Percentiles rank a stretch among this genome's conserved stretches.
Conservation (phyloP, 2,888 invertebrate species). For the Diarsia mendica region DNA sequence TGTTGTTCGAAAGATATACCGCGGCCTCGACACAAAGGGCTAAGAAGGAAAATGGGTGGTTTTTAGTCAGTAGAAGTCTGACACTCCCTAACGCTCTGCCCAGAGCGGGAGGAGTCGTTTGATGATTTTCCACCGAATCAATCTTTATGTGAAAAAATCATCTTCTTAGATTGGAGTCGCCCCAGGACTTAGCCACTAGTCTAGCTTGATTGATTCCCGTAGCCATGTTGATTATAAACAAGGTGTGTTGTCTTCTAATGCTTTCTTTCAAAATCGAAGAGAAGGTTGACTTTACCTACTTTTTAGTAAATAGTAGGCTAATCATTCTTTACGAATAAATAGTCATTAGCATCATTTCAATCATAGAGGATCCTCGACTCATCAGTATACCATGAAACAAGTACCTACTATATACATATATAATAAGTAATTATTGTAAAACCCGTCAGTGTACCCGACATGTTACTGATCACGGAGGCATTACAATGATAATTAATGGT, state of each 20-base stretch:
- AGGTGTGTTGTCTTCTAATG: not conserved
- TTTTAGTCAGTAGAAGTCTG: too few relatives aligned
- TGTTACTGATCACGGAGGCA: conserved; percentile 31
- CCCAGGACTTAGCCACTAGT: not conserved
- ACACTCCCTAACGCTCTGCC: too few relatives aligned
- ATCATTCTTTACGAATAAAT: not conserved
- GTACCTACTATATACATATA: too few relatives aligned
- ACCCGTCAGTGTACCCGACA: conserved; percentile 18
- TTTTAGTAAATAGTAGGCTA: too few relatives aligned
- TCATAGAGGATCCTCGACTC: not conserved
- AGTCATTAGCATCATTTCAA: not conserved
- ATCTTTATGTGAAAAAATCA: not conserved
- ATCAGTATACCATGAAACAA: not conserved
- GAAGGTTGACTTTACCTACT: not conserved
- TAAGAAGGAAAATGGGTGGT: too few relatives aligned
- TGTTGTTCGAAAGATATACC: too few relatives aligned
- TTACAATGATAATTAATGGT: conserved; percentile 14
- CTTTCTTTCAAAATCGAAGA: not conserved
- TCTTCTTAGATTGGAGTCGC: not conserved
- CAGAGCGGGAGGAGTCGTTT: too few relatives aligned
- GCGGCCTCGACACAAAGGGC: too few relatives aligned
- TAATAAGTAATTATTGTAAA: not conserved
- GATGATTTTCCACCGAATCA: too few relatives aligned
- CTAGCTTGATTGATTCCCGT: not conserved
- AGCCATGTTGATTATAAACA: not conserved